A percentile compares a stretch with the other conserved stretches of the same genome.
phyloP scores from a whole-genome alignment of 2,797 vertebrate genomes.

The Girardinus metallicus region DNA sequence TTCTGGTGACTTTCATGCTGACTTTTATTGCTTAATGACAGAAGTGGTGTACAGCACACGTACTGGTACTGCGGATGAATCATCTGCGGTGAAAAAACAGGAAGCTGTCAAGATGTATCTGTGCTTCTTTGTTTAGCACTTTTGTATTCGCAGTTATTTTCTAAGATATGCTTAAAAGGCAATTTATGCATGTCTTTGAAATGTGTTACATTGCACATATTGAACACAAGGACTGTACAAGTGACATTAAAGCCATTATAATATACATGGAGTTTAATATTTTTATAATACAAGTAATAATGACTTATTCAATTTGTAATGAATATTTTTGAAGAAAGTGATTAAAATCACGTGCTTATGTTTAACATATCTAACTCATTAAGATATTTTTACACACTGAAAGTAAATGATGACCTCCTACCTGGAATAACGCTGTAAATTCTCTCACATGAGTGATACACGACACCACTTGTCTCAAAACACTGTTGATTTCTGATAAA shows the following conservation, averaged over 20 bases:
- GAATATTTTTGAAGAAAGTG: not conserved
- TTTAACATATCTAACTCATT: not conserved
- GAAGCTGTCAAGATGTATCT: not conserved
- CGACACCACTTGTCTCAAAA: not conserved
- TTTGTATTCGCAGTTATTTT: not conserved
- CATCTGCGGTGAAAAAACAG: not conserved
- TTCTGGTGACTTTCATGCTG: not conserved
- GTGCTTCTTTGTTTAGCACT: not conserved
- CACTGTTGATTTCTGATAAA: not conserved
- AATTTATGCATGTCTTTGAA: not conserved
- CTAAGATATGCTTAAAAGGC: not conserved
- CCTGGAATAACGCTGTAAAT: not conserved
- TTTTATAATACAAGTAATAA: not conserved
- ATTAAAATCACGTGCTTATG: not conserved
- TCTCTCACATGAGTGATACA: not conserved
- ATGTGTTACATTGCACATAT: not conserved
- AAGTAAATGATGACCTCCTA: not conserved
- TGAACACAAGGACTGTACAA: not conserved
- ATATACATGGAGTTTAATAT: not conserved
- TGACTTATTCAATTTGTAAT: not conserved
- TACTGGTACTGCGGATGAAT: not conserved
- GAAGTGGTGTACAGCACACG: not conserved
- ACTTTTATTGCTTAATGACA: not conserved
- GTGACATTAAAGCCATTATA: not conserved
- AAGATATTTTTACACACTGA: not conserved